Conservation (phyloP, 1,140 invertebrate genomes). For the roundworm (Caenorhabditis elegans) region DNA sequence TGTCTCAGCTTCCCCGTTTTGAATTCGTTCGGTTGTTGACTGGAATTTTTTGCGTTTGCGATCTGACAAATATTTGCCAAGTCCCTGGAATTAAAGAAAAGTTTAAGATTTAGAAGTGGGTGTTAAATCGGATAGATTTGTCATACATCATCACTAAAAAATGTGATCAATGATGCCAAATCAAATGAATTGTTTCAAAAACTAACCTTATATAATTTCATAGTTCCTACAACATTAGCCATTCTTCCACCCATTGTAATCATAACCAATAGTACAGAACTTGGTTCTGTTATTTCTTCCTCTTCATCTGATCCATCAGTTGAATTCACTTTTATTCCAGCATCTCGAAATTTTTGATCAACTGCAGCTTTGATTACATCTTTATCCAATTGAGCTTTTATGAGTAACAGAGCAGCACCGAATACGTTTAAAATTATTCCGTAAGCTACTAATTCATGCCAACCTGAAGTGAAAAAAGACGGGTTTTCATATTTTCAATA, state of each 20-base stretch:
- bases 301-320: constrained; percentile 7
- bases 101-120: not conserved
- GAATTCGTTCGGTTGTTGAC: constrained; percentile 36
- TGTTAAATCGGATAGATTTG: not conserved
- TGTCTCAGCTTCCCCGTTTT: constrained; percentile 36
- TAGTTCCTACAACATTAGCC: constrained; percentile 39
- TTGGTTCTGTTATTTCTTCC: constrained; percentile 21
- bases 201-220: constrained; percentile 41
- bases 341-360: constrained; percentile 37
- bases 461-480: too few relatives aligned
- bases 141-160: not conserved
- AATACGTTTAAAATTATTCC: constrained; percentile 33
- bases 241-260: constrained; percentile 42
- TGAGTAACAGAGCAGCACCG: constrained; percentile 28
- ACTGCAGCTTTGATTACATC: constrained; percentile 37
- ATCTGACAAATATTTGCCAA: constrained; percentile 33
- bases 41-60: constrained; percentile 40
- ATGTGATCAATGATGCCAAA: not conserved
- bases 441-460: constrained; percentile 31
- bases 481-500: too few relatives aligned
- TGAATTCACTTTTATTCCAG: constrained; percentile 14
- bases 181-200: not conserved
- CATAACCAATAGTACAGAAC: constrained; percentile 28
- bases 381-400: constrained; percentile 41
- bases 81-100: constrained; percentile 14